Conservation (phyloP, 23 tunicate genomes). For the Oikopleura albicans region DNA sequence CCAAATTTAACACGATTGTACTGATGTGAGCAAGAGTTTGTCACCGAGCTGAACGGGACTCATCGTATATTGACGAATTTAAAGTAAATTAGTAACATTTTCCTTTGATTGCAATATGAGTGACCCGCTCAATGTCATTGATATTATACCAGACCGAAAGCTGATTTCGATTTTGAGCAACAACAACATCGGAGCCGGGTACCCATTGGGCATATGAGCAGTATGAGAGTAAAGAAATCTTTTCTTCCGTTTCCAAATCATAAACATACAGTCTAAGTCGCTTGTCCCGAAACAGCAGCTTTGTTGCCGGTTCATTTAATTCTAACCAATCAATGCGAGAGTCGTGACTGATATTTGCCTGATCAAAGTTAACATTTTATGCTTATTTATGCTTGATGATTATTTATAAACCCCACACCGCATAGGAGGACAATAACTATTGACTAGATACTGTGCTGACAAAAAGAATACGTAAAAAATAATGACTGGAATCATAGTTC, state of each 20-base stretch:
- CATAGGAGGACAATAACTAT: no score
- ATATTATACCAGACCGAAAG: slow-evolving; percentile 93
- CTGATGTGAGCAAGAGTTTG: no score
- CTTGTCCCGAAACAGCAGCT: slow-evolving; percentile 67
- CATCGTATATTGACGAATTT: no score
- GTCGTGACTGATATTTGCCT: slow-evolving; percentile 62
- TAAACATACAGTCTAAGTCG: slow-evolving; percentile 50
- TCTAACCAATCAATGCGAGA: slow-evolving; percentile 78
- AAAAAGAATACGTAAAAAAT: no score
- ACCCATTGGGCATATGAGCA: slow-evolving; percentile 80
- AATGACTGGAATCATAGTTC: no score
- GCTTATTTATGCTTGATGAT: no score
- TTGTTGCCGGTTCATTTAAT: slow-evolving; percentile 63
- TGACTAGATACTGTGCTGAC: no score
- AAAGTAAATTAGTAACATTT: no score
- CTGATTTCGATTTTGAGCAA: slow-evolving; percentile 68
- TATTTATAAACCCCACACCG: no score
- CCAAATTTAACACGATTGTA: no score
- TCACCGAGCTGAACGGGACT: no score
- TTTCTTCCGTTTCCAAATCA: slow-evolving; percentile 43
- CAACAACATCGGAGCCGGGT: slow-evolving; percentile 87
- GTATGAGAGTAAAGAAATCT: slow-evolving; percentile 49
- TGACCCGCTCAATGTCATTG: slow-evolving; percentile 68
- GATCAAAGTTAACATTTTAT: no score
- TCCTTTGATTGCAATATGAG: slow-evolving; percentile 78